Evolutionary conservation across 2,888 invertebrate genomes (phyloP).

Genomic region (Bombylius major): DNA sequence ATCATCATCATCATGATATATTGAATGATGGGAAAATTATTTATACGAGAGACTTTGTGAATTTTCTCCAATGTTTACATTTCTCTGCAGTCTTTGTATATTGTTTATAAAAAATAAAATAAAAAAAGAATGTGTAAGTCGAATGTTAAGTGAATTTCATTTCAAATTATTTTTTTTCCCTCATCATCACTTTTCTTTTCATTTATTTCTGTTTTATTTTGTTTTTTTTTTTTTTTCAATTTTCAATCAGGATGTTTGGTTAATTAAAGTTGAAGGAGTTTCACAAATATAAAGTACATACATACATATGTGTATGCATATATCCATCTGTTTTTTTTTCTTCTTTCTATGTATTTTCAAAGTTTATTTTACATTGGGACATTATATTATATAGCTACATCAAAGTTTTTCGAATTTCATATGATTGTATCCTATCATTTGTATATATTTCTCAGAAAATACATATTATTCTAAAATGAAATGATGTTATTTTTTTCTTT

Average conservation of each 20-base stretch:
- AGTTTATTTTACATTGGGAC: neutral
- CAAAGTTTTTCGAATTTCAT: too few species aligned
- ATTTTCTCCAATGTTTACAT: conserved; percentile 1
- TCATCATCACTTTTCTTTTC: neutral
- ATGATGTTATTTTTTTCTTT: too few species aligned
- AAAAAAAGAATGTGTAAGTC: neutral
- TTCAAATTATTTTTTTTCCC: neutral
- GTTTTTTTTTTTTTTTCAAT: neutral
- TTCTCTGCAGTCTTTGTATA: neutral
- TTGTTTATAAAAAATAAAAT: too few species aligned
- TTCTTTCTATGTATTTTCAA: too few species aligned
- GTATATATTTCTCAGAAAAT: neutral
- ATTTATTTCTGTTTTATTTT: neutral
- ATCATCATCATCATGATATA: too few species aligned
- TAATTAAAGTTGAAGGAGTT: conserved; percentile 7
- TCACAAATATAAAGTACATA: neutral
- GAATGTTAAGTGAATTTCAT: conserved; percentile 7
- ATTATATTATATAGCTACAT: neutral
- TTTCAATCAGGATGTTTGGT: conserved; percentile 3
- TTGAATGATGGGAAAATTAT: conserved; percentile 6
- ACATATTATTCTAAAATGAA: neutral
- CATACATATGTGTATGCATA: neutral
- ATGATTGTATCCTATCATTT: too few species aligned
- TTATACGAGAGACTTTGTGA: conserved; percentile 2
- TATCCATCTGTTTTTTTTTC: neutral